Conservation (phyloP, 2,888 invertebrate species). For the Acrobasis suavella region DNA sequence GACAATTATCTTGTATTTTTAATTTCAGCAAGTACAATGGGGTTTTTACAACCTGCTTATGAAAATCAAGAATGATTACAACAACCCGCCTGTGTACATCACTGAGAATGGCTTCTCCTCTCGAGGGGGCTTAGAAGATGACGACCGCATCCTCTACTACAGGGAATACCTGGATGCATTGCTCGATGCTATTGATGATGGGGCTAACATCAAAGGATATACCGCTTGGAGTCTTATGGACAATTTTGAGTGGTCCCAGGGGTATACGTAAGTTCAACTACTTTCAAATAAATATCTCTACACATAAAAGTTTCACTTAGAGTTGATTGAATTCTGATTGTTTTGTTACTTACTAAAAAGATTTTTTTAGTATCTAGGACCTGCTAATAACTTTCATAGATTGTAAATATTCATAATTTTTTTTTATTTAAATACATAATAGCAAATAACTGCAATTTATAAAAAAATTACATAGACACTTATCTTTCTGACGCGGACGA, state of each 20-base stretch:
- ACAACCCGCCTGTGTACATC: conserved; percentile 72
- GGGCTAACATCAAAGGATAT: conserved; percentile 68
- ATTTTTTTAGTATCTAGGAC: too few species aligned
- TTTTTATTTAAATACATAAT: too few species aligned
- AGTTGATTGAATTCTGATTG: too few species aligned
- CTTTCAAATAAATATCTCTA: too few species aligned
- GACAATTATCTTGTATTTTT: neutral
- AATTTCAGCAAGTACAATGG: neutral
- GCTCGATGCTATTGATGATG: conserved; percentile 59
- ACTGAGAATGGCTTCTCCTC: conserved; percentile 74
- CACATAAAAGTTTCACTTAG: too few species aligned
- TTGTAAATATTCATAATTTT: too few species aligned
- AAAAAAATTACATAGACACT: too few species aligned
- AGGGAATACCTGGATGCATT: conserved; percentile 55
- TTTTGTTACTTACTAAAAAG: too few species aligned
- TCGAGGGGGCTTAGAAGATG: conserved; percentile 52
- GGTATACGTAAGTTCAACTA: conserved; percentile 67
- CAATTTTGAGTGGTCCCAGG: conserved; percentile 82
- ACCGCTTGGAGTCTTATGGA: conserved; percentile 83
- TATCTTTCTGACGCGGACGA: too few species aligned
- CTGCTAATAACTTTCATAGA: too few species aligned
- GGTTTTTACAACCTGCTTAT: conserved; percentile 44
- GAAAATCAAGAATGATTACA: conserved; percentile 62
- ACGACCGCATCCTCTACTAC: conserved; percentile 51
- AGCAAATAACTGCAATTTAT: too few species aligned